Base-by-base conservation (phyloP, 2,113 vertebrate species). In the Nerophis lumbriciformis region DNA sequence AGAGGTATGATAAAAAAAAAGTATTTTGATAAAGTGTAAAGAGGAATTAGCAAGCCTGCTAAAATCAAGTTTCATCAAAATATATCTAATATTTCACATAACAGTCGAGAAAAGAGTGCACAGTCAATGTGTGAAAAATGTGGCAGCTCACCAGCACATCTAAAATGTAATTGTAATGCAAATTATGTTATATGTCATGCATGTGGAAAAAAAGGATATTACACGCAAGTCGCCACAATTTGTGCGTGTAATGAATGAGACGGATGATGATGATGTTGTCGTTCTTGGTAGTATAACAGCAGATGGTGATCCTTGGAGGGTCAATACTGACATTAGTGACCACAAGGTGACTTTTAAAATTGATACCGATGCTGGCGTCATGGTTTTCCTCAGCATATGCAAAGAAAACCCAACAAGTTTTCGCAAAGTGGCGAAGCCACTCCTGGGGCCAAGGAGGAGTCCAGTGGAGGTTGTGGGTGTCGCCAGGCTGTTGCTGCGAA, bases 171-270 rank as follows among this genome's bases (percentile, higher is more conserved):
- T 19, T 66, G 67, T 4, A 55, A 51, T 19, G 38, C 64, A 8
- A 76, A 61, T 11, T 52, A 61, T 15, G 63, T 28, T 6, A 53
- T 28, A 13, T 74, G 53, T 48, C 48, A 11, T 28, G 51, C 50
- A 12, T 63, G 68, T 53, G 67, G 61, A 13, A 52, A 28, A 16
- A 49, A 21, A 13, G 8, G 42, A 19, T 75, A 53, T 67, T 54
- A 28, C 28, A 28, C 28, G 28, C 19, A 44, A 6, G 14, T 21
- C 50, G 19, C 12, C 44, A 8, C 67, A 68, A 53, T 35, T 59
- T 42, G 68, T 61, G 11, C 48, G 59, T 19, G 9, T 28, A 8
- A 12, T 71, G 28, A 14, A 63, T 19, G 21, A 65, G 5, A 12
- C 42, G 1, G 10, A 5, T 45, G 42, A 45, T 45, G 37, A 64